phyloP scores from a whole-genome alignment of 2,113 vertebrate species.

The Physeter macrocephalus region DNA sequence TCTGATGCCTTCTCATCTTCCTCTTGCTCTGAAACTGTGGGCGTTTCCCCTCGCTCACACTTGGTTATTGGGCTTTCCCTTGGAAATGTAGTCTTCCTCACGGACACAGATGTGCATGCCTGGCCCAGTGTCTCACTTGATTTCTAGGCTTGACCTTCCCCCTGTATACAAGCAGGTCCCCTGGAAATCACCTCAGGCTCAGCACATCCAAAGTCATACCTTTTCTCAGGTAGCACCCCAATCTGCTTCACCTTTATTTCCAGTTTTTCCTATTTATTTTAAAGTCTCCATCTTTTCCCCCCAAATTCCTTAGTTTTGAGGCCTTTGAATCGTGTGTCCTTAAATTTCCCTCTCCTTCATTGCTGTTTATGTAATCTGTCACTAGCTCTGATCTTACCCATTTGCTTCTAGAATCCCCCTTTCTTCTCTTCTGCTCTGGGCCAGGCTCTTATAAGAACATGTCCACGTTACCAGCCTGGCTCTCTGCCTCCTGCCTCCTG shows the following conservation, averaged over 20 bases:
- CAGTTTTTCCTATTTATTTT: neutral
- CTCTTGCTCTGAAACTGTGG: neutral
- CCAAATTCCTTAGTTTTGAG: neutral
- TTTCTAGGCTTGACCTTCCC: neutral
- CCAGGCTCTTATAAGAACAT: neutral
- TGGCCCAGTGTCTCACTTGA: neutral
- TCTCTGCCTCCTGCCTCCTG: neutral
- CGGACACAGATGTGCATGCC: too few species aligned
- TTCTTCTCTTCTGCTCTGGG: neutral
- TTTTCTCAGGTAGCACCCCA: neutral
- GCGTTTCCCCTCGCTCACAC: neutral
- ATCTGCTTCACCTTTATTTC: neutral
- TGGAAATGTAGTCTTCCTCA: neutral
- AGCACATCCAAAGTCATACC: neutral
- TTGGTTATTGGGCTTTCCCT: neutral
- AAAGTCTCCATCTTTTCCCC: neutral
- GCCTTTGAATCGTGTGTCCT: neutral
- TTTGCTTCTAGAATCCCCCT: neutral
- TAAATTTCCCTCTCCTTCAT: neutral
- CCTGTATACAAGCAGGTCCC: neutral
- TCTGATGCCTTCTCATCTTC: neutral
- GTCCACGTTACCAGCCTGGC: neutral
- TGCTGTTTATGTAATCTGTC: neutral
- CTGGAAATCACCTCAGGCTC: neutral
- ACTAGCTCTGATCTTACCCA: neutral